These are phyloP conservation scores for Arothron firmamentum DNA, from an alignment of 2,113 vertebrate genomes.

Conservation along the genomic window DNA sequence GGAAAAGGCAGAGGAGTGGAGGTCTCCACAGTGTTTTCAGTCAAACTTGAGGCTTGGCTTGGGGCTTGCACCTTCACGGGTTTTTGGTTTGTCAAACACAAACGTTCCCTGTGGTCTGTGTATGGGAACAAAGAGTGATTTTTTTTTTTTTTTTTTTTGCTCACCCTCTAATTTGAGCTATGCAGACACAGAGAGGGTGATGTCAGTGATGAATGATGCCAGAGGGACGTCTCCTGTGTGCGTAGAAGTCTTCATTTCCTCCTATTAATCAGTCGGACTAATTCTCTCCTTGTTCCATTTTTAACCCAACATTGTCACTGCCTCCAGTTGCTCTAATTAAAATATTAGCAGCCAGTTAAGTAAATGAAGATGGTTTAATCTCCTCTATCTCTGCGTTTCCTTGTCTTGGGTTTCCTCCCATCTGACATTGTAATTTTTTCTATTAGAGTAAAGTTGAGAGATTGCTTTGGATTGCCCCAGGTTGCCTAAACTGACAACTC, in stretches of 20 bases:
- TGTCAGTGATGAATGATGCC: conserved; percentile 70
- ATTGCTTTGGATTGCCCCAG: conserved; percentile 67
- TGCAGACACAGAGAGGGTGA: conserved; percentile 41
- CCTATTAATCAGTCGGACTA: conserved; percentile 77
- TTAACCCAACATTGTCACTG: conserved; percentile 77
- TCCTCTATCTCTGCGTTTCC: conserved; percentile 23
- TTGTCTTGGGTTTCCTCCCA: conserved; percentile 64
- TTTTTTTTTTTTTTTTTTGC: conserved; percentile 21
- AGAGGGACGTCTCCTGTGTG: conserved; percentile 69
- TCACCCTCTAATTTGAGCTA: conserved; percentile 50
- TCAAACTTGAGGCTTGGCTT: conserved; percentile 39
- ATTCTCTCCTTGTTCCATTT: conserved; percentile 76
- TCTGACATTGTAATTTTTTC: conserved; percentile 74
- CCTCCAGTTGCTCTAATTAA: conserved; percentile 79
- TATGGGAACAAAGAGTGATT: background rate
- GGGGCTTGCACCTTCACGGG: conserved; percentile 35
- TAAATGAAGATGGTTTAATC: conserved; percentile 83
- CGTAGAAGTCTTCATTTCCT: conserved; percentile 76
- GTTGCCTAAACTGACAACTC: conserved; percentile 65
- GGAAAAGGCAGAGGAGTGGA: conserved; percentile 67
- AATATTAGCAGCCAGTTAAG: conserved; percentile 82
- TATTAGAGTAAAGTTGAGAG: conserved; percentile 75
- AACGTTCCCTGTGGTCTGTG: conserved; percentile 34
- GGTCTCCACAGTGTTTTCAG: conserved; percentile 69
- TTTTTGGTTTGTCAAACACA: conserved; percentile 39